Evolutionary conservation across 2,797 vertebrate genomes (phyloP), one percentile per base, ranked within the genome.

Genomic region (Epinephelus coioides): DNA sequence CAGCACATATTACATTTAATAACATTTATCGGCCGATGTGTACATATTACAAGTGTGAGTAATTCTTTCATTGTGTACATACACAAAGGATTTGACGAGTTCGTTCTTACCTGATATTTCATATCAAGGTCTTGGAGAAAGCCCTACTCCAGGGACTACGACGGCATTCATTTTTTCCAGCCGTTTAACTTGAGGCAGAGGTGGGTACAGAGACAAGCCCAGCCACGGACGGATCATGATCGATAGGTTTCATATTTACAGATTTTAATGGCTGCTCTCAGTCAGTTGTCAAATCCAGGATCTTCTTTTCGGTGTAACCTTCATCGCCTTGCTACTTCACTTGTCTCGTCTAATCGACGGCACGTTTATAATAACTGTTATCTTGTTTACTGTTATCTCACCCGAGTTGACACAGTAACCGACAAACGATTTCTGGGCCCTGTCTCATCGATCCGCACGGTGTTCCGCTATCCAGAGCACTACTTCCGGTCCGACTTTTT

Each of bases 41-140:
- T 12, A 43, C 40, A 3, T 12, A 43, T 43, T 34, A 34, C 34
- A 34, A 34, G 34, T 8, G 2, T 34, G 34, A 34, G 8, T 34
- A 34, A 34, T 34, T 34, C 34, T 34, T 8, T 12, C 0, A 10
- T 9, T 11, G 11, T 43, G 40, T 43, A 43, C 40, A 43, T 12
- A 43, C 9, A 43, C 9, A 43, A 43, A 43, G 40, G 11, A 43
- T 43, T 10, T 43, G 40, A 43, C 9, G 40, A 43, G 8, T 9
- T 66, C 1, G 8, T 15, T 74, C 87, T 81, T 86, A 95, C 95
- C 93, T 80, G 65, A 81, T 67, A 74, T 69, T 75, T 93, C 94
- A 95, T 95, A 51, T 93, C 90, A 76, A 85, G 50, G 40, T 19
- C 38, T 73, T 63, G 23, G 54, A 67, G 68, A 46, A 72, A 69